Evolutionary conservation across 2,113 vertebrate genomes (phyloP).

Genomic region (Motacilla alba): DNA sequence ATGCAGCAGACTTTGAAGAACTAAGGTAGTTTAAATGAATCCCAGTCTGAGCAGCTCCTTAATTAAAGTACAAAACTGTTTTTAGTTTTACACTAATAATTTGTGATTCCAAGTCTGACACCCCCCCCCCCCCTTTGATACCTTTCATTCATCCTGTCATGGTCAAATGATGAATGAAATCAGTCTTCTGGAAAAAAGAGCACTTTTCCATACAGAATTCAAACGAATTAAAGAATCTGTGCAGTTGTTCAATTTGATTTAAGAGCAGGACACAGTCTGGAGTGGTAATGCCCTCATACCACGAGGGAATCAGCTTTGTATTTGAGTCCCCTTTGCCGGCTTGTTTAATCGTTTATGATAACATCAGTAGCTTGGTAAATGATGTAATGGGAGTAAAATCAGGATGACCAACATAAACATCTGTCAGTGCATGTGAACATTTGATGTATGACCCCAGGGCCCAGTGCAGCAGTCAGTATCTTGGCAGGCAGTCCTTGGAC

Average conservation of each 20-base stretch:
- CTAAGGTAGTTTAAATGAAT: background rate
- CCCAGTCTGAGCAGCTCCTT: background rate
- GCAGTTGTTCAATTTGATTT: conserved; percentile 6
- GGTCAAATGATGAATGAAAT: conserved; percentile 36
- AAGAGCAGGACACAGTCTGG: background rate
- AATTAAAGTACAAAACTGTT: background rate
- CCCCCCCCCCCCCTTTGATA: background rate
- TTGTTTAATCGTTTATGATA: conserved; percentile 48
- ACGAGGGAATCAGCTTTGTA: background rate
- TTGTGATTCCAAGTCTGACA: background rate
- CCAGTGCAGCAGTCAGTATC: conserved; percentile 19
- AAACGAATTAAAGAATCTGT: background rate
- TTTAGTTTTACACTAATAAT: background rate
- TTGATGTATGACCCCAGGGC: conserved; percentile 49
- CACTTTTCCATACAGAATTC: background rate
- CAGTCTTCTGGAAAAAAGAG: background rate
- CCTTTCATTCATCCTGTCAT: conserved; percentile 12
- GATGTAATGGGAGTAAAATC: conserved; percentile 63
- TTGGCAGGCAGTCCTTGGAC: conserved; percentile 20
- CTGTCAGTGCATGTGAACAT: conserved; percentile 57
- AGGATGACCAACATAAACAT: conserved; percentile 54
- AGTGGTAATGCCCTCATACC: background rate
- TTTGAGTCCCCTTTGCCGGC: background rate
- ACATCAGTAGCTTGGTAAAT: conserved; percentile 53
- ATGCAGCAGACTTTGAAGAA: background rate